Base-by-base conservation (phyloP, 2,888 invertebrate genomes). In the Epinotia bilunana region DNA sequence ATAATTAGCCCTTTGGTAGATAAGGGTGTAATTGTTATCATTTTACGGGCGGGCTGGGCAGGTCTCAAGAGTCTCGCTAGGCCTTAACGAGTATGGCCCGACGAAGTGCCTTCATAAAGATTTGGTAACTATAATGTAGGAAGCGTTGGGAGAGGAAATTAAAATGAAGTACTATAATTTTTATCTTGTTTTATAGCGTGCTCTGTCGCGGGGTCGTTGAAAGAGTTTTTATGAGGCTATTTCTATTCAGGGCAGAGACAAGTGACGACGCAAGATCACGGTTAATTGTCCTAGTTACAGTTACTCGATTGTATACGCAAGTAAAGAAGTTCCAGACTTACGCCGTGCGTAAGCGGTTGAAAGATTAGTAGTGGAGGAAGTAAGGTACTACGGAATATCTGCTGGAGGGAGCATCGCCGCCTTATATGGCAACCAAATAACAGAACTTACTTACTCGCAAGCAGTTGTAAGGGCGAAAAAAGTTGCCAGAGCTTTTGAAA, bases 1-100 rank as follows among this genome's bases (percentile, higher is more conserved):
- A 74, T 74, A 74, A 74, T 71, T 71, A 74, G 64, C 43, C 73
- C 43, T 53, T 60, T 20, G 70, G 74, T 55, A 70, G 74, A 71
- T 65, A 74, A 71, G 74, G 74, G 43, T 71, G 64, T 71, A 74
- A 71, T 70, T 74, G 70, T 71, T 74, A 74, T 74, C 70, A 74
- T 71, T 71, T 71, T 64, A 74, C 64, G 55, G 74, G 70, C 60
- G 53, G 63, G 62, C 58, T 43, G 73, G 63, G 70, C 74, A 60
- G 64, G 74, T 53, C 70, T 64, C 74, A 13, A 23, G 70, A 69
- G 70, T 23, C 65, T 60, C 63, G 43, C 74, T 71, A 70, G 13
- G 72, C 67, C 55, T 61, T 71, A 75, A 75, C 75, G 75, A 72
- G 70, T 70, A 71, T 60, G 67, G 67, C 75, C 46, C 65, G 33